These are phyloP conservation scores for Leuciscus waleckii DNA, from an alignment of 2,797 vertebrate genomes.

Conservation along the genomic window DNA sequence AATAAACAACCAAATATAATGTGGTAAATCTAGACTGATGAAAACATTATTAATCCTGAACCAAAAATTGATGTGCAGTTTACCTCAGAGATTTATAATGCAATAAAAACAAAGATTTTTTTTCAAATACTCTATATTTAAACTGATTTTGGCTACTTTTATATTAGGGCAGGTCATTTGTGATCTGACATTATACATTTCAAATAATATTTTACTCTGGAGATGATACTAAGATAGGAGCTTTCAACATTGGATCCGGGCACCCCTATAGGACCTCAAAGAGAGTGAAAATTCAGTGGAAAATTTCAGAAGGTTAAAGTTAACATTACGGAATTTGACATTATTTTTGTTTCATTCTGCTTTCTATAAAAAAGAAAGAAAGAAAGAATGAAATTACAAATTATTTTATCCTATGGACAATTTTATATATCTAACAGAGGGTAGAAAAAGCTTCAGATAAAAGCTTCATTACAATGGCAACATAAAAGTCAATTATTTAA, in stretches of 20 bases:
- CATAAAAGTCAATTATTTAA: neutral
- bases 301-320: neutral
- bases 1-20: neutral
- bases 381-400: neutral
- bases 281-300: neutral
- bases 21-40: neutral
- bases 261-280: neutral
- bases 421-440: neutral
- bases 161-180: neutral
- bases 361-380: neutral
- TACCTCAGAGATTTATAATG: neutral
- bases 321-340: neutral
- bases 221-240: neutral
- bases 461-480: neutral
- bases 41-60: neutral
- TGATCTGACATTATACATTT: neutral
- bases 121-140: neutral
- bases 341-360: neutral
- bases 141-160: neutral
- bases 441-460: neutral
- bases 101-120: neutral
- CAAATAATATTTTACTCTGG: neutral
- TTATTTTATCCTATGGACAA: neutral
- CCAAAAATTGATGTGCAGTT: neutral
- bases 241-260: neutral